Base-by-base conservation (phyloP, 2,113 vertebrate species). In the Neodontobutis hainanensis region DNA sequence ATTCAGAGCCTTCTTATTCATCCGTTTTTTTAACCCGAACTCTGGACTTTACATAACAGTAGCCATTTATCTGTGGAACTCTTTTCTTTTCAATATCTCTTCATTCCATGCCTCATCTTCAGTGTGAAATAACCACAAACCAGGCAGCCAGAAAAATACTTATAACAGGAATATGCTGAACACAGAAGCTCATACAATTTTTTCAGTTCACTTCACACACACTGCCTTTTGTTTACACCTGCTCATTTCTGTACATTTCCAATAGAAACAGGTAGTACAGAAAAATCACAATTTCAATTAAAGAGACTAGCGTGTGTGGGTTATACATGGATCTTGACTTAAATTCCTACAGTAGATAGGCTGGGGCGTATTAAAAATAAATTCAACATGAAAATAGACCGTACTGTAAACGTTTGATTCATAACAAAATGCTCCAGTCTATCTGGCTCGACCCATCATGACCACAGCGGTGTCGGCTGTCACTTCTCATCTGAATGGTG, bases 51-150 rank as follows among this genome's bases (percentile, higher is more conserved):
- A 52, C 55, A 62, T 12, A 63, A 7, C 27, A 44, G 61, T 68
- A 36, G 11, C 11, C 43, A 12, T 56, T 59, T 38, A 65, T 42
- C 40, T 32, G 36, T 64, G 9, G 35, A 42, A 11, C 27, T 34
- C 34, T 63, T 76, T 47, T 5, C 15, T 51, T 48, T 58, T 46
- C 32, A 68, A 61, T 27, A 72, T 59, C 32, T 59, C 42, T 69
- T 71, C 11, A 52, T 58, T 71, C 45, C 46, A 48, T 60, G 51
- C 43, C 43, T 8, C 58, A 51, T 44, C 49, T 44, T 6, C 51
- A 56, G 53, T 73, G 61, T 75, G 60, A 85, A 77, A 68, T 61
- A 46, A 40, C 49, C 45, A 55, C 38, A 46, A 75, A 63, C 16
- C 61, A 65, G 44, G 36, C 56, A 75, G 63, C 15, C 64, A 65